Base-by-base conservation (phyloP, 2,113 vertebrate species). In the Coryphaenoides rupestris region DNA sequence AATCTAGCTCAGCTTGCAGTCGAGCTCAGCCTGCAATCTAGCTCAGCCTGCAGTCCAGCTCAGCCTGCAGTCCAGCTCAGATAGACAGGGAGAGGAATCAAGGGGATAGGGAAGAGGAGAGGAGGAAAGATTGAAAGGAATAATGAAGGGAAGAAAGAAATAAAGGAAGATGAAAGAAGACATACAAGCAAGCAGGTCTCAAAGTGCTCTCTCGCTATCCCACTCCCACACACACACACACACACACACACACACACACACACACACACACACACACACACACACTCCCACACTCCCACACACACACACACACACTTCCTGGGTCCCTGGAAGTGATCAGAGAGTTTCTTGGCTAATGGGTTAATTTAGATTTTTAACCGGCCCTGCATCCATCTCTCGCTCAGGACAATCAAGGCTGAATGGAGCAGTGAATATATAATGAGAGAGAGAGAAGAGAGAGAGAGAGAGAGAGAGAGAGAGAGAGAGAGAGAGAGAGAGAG, bases 371-470 rank as follows among this genome's bases (percentile, higher is more conserved):
- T 90, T 91, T 84, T 80, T 40, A 45, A 70, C 68, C 77, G 71
- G 68, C 76, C 65, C 71, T 80, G 83, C 86, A 84, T 40, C 33
- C 87, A 80, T 74, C 85, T 81, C 82, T 89, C 84, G 84, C 82
- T 83, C 87, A 84, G 77, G 86, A 91, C 88, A 90, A 92, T 92
- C 90, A 90, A 84, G 73, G 49, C 64, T 70, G 82, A 89, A 90
- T 90, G 85, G 86, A 86, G 80, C 80, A 10, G 71, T 92, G 86
- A 90, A 92, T 92, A 85, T 92, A 91, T 92, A 86, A 91, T 92
- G 87, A 84, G 79, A 79, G 55, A 82, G 65, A 66, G 66, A 75
- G 60, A 76, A 19, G 58, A 58, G 68, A 70, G 60, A 21, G 21
- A 49, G 63, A 65, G 16, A 21, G 12, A 21, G 13, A 23, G 22